Percentiles rank a stretch among this genome's conserved stretches.
These are phyloP conservation scores for Euzophera pinguis DNA, from an alignment of 2,888 invertebrate species.

Conservation along the genomic window DNA sequence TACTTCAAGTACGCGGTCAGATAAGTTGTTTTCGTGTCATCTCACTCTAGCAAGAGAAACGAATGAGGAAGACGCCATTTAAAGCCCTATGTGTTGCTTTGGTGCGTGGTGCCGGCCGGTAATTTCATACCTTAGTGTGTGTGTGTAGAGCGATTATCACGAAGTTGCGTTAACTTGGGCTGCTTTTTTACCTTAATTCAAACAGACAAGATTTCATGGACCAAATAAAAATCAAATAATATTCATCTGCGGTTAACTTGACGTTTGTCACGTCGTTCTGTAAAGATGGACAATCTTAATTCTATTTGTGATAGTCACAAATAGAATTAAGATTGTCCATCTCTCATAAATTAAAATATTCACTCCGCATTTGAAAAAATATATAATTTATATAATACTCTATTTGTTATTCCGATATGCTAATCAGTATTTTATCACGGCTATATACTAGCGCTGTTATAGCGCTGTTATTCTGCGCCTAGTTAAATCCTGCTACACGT, in stretches of 20 bases:
- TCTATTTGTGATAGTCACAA: neutral
- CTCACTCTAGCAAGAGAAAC: slow-evolving; percentile 61
- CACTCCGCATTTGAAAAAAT: neutral
- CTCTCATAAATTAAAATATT: neutral
- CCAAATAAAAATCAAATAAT: neutral
- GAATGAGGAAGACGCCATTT: slow-evolving; percentile 55
- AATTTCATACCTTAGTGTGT: slow-evolving; percentile 34
- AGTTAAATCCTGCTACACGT: neutral
- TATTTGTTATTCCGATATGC: slow-evolving; percentile 2
- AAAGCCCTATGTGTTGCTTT: slow-evolving; percentile 33
- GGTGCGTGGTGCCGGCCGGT: slow-evolving; percentile 37
- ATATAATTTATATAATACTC: neutral
- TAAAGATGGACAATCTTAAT: neutral
- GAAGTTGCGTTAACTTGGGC: slow-evolving; percentile 16
- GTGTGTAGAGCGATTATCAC: slow-evolving; percentile 30
- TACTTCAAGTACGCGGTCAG: slow-evolving; percentile 58
- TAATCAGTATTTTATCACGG: neutral
- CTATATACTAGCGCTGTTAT: neutral
- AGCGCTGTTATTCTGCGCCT: neutral
- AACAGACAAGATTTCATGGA: neutral
- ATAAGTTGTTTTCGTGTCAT: slow-evolving; percentile 74
- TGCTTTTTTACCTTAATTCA: neutral
- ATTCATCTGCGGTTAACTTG: neutral
- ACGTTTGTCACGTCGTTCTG: neutral
- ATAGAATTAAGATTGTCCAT: too few relatives aligned